Base-by-base conservation (phyloP, 2,888 invertebrate species). In the Nemoura dubitans region DNA sequence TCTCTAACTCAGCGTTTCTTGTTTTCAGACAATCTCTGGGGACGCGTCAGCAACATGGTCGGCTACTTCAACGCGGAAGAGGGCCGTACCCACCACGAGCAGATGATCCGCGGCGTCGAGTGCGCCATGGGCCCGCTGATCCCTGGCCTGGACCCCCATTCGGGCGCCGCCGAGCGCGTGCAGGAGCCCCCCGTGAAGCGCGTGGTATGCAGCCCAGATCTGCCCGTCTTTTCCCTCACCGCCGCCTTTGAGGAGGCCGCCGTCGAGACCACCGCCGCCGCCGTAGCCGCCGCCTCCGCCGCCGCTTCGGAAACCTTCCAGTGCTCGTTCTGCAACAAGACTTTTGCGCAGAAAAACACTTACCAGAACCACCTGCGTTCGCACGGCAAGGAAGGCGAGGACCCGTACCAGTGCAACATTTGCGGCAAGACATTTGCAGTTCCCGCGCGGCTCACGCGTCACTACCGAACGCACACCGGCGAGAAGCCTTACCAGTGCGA, bases 401-500 rank as follows among this genome's bases (percentile, higher is more conserved):
- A 97, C 92, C 96, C 97, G 28, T 97, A 97, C 92, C 95, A 96
- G 88, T 97, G 97, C 92, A 96, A 97, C 92, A 97, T 97, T 89
- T 98, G 97, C 91, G 95, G 96, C 89, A 97, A 97, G 91, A 97
- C 97, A 21, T 98, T 97, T 91, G 97, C 97, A 78, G 97, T 97
- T 85, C 97, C 97, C 30, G 97, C 97, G 86, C 94, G 97, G 88
- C 93, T 97, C 89, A 94, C 94, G 87, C 95, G 97, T 83, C 97
- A 98, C 90, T 97, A 97, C 91, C 94, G 97, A 87, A 97, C 97
- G 14, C 97, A 97, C 91, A 97, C 97, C 29, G 97, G 97, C 76
- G 97, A 97, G 91, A 95, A 97, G 89, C 97, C 98, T 0, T 98
- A 97, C 91, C 95, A 96, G 91, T 98, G 97, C 92, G 97, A 98